A percentile compares a stretch with the other conserved stretches of the same genome.
phyloP scores from a whole-genome alignment of 2,888 invertebrate genomes.

The Drosophila anomelani region DNA sequence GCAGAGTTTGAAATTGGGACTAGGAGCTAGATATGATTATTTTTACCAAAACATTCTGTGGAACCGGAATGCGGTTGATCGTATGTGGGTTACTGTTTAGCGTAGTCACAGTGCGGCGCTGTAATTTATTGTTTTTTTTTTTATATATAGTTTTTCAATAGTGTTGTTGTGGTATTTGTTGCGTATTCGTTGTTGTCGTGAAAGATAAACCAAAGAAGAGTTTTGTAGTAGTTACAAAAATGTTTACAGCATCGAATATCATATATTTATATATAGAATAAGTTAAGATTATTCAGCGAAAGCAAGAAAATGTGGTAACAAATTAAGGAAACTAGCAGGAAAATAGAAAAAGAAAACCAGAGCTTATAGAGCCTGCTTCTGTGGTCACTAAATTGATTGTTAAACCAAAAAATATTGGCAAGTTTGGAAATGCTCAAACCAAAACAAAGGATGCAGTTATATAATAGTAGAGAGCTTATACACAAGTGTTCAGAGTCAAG shows the following conservation, averaged over 20 bases:
- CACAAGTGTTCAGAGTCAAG: conserved; percentile 39
- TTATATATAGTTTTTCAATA: conserved; percentile 48
- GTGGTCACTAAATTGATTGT: conserved; percentile 46
- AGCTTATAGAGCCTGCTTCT: conserved; percentile 28
- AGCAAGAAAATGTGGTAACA: conserved; percentile 46
- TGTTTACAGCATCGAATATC: conserved; percentile 64
- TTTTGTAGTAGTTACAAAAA: conserved; percentile 70
- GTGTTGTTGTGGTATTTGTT: conserved; percentile 57
- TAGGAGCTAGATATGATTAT: conserved; percentile 66
- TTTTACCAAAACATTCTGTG: conserved; percentile 85
- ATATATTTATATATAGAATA: conserved; percentile 40
- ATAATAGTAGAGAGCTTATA: conserved; percentile 37
- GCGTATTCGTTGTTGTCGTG: conserved; percentile 56
- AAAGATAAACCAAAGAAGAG: conserved; percentile 73
- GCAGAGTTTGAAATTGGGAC: no score
- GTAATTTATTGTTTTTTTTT: conserved; percentile 77
- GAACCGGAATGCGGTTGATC: conserved; percentile 85
- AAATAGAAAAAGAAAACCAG: conserved; percentile 20
- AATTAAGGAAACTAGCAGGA: conserved; percentile 48
- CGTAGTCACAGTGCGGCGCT: conserved; percentile 85
- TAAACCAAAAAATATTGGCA: conserved; percentile 10
- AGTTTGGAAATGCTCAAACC: conserved; percentile 23
- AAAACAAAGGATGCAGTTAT: conserved; percentile 54
- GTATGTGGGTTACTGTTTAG: conserved; percentile 85
- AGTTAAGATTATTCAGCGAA: conserved; percentile 43